Percentiles rank a stretch among this genome's conserved stretches.
Evolutionary conservation across 92 coral and sea anemone species (phyloP).

Genomic region (Montipora capitata): DNA sequence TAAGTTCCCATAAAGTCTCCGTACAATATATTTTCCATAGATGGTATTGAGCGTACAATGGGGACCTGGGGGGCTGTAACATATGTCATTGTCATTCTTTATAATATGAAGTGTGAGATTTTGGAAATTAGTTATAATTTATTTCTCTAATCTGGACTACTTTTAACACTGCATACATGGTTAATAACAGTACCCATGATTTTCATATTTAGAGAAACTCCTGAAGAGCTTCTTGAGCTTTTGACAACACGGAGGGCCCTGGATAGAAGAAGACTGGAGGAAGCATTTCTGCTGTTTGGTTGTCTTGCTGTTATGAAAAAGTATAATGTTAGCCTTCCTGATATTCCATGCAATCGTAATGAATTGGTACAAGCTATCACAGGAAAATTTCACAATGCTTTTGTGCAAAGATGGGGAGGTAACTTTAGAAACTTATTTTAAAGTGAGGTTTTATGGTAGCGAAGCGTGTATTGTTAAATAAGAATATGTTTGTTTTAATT

Average conservation of each 20-base stretch:
- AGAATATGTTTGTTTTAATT: slow-evolving; percentile 12
- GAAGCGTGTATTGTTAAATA: not conserved
- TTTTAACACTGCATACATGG: slow-evolving; percentile 1
- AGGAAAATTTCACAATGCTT: slow-evolving; percentile 20
- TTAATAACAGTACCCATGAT: slow-evolving; percentile 16
- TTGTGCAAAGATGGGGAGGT: slow-evolving; percentile 32
- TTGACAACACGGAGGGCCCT: slow-evolving; percentile 24
- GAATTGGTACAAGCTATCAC: slow-evolving; percentile 23
- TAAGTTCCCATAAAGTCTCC: too few species aligned
- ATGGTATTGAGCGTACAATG: not conserved
- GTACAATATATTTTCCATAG: too few species aligned
- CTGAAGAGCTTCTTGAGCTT: slow-evolving; percentile 22
- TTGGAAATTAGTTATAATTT: slow-evolving; percentile 10
- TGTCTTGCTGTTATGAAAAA: slow-evolving; percentile 15
- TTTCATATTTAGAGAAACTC: slow-evolving; percentile 25
- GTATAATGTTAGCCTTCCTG: slow-evolving; percentile 15
- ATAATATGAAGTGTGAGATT: not conserved
- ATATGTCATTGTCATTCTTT: not conserved
- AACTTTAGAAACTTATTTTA: slow-evolving; percentile 4
- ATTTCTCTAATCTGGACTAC: slow-evolving; percentile 16
- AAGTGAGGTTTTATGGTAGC: not conserved
- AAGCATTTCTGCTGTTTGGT: slow-evolving; percentile 26
- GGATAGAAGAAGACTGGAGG: slow-evolving; percentile 24
- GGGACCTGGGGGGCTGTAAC: not conserved
- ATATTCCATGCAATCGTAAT: slow-evolving; percentile 20